Conservation (phyloP, 2,113 vertebrate genomes). For the Rhipidura dahli region DNA sequence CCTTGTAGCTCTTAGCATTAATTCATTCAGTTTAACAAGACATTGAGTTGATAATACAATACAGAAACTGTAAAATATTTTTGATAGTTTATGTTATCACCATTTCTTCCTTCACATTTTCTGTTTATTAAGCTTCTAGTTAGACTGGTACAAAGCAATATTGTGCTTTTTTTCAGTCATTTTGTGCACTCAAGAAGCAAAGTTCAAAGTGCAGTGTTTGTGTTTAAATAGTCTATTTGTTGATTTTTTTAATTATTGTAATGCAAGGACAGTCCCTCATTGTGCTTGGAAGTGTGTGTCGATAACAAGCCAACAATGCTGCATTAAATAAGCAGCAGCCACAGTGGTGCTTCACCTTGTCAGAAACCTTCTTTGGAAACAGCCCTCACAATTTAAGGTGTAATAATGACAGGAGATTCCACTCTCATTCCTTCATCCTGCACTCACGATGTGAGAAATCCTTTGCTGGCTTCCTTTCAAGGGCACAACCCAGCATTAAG, state of each 20-base stretch:
- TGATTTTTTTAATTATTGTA: background rate
- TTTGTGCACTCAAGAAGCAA: background rate
- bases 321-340: background rate
- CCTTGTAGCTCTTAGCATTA: background rate
- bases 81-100: background rate
- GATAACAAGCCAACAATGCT: background rate
- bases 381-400: background rate
- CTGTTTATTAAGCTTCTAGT: background rate
- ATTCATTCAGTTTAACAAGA: background rate
- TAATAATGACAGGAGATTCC: background rate
- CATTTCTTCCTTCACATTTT: background rate
- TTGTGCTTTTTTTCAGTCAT: background rate
- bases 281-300: background rate
- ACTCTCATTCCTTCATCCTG: background rate
- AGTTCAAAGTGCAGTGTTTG: background rate
- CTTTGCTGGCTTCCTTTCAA: background rate
- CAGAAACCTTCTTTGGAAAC: background rate
- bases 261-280: background rate
- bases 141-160: background rate
- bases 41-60: background rate
- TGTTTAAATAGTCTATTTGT: background rate
- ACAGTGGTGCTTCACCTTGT: background rate
- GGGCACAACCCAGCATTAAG: background rate
- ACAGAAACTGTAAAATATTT: background rate
- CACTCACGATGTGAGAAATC: background rate